These are phyloP conservation scores for Halcyon senegalensis DNA, from an alignment of 2,113 vertebrate species.

Conservation along the genomic window DNA sequence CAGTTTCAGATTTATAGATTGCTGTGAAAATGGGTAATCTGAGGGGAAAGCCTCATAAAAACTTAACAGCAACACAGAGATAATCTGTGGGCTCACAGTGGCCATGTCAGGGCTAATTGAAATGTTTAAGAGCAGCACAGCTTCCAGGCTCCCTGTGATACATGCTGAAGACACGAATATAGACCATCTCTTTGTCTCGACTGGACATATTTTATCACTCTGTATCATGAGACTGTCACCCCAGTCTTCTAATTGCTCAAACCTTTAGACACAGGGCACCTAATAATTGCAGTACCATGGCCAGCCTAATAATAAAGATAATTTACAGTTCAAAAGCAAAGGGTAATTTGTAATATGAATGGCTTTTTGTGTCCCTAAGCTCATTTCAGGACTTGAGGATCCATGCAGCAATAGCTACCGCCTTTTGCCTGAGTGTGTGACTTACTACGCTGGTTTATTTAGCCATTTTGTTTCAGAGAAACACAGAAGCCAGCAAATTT, in stretches of 20 bases:
- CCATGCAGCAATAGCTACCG: conserved; percentile 25
- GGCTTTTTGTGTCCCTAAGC: conserved; percentile 62
- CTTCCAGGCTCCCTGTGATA: conserved; percentile 54
- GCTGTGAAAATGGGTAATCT: conserved; percentile 50
- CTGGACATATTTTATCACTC: conserved; percentile 74
- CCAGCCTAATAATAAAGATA: conserved; percentile 77
- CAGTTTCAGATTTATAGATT: conserved; percentile 70
- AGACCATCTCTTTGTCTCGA: conserved; percentile 73
- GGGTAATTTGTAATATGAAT: conserved; percentile 70
- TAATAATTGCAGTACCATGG: conserved; percentile 76
- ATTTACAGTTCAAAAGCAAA: conserved; percentile 79
- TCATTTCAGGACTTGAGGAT: conserved; percentile 44
- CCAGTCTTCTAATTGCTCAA: conserved; percentile 75
- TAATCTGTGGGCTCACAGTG: conserved; percentile 66
- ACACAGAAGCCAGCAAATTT: not conserved
- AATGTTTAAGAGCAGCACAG: conserved; percentile 66
- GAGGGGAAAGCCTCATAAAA: conserved; percentile 69
- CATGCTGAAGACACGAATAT: conserved; percentile 62
- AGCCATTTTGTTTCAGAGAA: conserved; percentile 15
- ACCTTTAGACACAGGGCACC: conserved; percentile 77
- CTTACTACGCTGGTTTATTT: conserved; percentile 38
- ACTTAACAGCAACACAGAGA: conserved; percentile 60
- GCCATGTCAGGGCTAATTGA: conserved; percentile 70
- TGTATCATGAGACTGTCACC: conserved; percentile 68
- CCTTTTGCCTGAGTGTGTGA: not conserved